These are phyloP conservation scores for Leptonema lineaticorne DNA, from an alignment of 1,140 invertebrate species.

Conservation along the genomic window DNA sequence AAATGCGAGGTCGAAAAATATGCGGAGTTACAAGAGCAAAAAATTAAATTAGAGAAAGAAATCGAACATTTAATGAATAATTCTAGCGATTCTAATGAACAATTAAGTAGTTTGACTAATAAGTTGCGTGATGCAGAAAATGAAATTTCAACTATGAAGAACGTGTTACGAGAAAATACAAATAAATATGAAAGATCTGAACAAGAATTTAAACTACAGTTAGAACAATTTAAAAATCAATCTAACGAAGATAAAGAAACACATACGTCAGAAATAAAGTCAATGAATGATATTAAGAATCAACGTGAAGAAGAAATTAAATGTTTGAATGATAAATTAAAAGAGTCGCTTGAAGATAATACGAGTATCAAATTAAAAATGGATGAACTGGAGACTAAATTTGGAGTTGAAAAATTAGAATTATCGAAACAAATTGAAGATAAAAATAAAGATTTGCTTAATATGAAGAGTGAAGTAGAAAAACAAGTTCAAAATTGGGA, in stretches of 20 bases:
- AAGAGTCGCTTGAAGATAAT: conserved; percentile 39
- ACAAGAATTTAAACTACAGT: conserved; percentile 55
- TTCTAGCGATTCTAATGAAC: conserved; percentile 53
- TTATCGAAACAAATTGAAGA: conserved; percentile 51
- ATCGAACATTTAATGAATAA: conserved; percentile 52
- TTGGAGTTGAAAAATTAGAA: conserved; percentile 51
- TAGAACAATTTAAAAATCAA: conserved; percentile 31
- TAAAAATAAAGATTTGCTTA: conserved; percentile 29
- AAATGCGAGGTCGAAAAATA: conserved; percentile 49
- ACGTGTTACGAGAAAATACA: conserved; percentile 51
- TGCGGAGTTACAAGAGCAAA: conserved; percentile 50
- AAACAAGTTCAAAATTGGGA: conserved; percentile 50
- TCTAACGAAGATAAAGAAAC: conserved; percentile 31
- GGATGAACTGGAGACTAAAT: conserved; percentile 46
- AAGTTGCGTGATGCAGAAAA: conserved; percentile 55
- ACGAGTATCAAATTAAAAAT: conserved; percentile 46
- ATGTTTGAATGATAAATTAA: conserved; percentile 30
- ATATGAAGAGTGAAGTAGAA: conserved; percentile 45
- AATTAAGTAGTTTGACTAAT: conserved; percentile 51
- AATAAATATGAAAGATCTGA: conserved; percentile 50
- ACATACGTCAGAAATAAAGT: conserved; percentile 33
- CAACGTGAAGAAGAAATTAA: conserved; percentile 38
- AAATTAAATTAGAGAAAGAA: conserved; percentile 54
- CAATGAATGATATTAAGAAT: conserved; percentile 35
- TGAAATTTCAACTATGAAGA: conserved; percentile 51